Percentiles rank a stretch among this genome's conserved stretches.
Evolutionary conservation across 2,888 invertebrate genomes (phyloP).

Genomic region (Cantharis lateralis): DNA sequence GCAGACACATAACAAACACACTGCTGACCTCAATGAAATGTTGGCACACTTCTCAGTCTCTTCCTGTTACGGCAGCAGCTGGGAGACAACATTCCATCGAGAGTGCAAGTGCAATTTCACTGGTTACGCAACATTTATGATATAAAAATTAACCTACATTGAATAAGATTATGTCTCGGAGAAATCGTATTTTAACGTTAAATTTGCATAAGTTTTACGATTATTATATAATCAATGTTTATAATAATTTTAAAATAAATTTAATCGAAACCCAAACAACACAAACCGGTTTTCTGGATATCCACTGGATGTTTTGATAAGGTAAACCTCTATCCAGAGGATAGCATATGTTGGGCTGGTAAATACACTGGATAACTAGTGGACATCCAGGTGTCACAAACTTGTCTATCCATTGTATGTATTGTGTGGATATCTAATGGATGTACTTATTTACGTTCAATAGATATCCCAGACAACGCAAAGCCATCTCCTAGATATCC

Average conservation of each 20-base stretch:
- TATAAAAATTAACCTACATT: slow-evolving; percentile 10
- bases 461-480: too few species aligned
- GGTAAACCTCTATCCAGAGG: too few species aligned
- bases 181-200: slow-evolving; percentile 6
- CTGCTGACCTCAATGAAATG: neutral
- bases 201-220: neutral
- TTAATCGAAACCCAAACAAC: too few species aligned
- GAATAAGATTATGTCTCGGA: neutral
- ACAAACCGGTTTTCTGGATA: too few species aligned
- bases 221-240: neutral
- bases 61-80: slow-evolving; percentile 8
- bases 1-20: neutral
- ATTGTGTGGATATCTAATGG: too few species aligned
- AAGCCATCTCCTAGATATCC: too few species aligned
- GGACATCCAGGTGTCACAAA: too few species aligned
- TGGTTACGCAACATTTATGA: neutral
- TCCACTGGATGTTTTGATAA: too few species aligned
- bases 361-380: too few species aligned
- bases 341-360: too few species aligned
- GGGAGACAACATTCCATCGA: slow-evolving; percentile 16
- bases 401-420: too few species aligned
- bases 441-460: too few species aligned
- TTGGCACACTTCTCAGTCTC: neutral
- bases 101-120: slow-evolving; percentile 29
- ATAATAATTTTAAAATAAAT: neutral